Evolutionary conservation across 2,113 vertebrate species (phyloP).

Genomic region (Tyto alba): DNA sequence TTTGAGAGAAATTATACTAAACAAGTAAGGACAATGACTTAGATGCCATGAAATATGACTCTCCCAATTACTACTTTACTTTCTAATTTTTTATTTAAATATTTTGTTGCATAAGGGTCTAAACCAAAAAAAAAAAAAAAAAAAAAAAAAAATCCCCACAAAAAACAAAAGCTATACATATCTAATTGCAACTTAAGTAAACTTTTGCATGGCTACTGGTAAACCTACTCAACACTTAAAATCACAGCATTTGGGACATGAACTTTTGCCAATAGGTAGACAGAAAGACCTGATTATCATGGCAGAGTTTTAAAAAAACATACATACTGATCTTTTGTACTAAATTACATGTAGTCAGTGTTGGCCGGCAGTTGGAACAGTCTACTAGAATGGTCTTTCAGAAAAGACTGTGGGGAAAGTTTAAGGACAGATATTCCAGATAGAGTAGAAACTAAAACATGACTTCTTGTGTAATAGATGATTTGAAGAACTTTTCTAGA

Average conservation of each 20-base stretch:
- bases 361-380: background rate
- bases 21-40: fast-evolving
- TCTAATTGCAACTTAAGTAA: background rate
- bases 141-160: background rate
- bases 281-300: background rate
- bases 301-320: background rate
- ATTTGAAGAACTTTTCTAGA: background rate
- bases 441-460: background rate
- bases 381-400: background rate
- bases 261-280: background rate
- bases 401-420: background rate
- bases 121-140: background rate
- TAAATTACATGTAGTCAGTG: background rate
- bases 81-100: background rate
- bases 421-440: background rate
- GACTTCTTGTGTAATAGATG: background rate
- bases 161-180: background rate
- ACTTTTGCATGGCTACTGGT: background rate
- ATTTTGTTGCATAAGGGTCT: background rate
- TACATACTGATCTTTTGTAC: background rate
- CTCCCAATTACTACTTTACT: background rate
- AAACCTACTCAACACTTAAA: background rate
- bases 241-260: background rate
- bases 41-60: background rate
- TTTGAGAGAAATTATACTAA: background rate